phyloP scores from a whole-genome alignment of 2,797 vertebrate genomes.

The Macropus fuliginosus region DNA sequence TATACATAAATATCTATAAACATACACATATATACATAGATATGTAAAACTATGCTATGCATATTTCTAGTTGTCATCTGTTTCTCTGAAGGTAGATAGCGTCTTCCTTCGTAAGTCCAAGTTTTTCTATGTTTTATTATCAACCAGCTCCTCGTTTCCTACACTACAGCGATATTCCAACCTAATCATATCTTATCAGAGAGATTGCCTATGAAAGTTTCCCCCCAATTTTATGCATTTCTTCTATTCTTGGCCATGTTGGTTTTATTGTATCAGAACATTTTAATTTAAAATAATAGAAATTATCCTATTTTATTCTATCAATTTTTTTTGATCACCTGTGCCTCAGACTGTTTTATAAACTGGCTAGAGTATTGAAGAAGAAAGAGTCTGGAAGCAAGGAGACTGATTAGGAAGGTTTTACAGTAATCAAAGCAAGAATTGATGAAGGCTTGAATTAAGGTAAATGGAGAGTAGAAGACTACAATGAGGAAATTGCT shows the following conservation, averaged over 20 bases:
- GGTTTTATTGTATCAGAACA: not conserved
- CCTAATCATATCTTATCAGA: not conserved
- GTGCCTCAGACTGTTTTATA: not conserved
- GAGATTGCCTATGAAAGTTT: not conserved
- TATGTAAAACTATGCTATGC: not conserved
- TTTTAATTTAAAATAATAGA: not conserved
- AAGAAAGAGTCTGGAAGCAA: not conserved
- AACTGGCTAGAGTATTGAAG: not conserved
- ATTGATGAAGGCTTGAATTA: not conserved
- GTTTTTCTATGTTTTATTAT: not conserved
- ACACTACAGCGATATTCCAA: not conserved
- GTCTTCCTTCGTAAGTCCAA: not conserved
- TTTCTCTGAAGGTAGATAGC: not conserved
- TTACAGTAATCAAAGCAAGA: not conserved
- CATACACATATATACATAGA: not conserved
- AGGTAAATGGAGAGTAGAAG: not conserved
- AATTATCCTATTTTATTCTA: not conserved
- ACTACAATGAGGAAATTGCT: not conserved
- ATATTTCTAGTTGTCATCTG: not conserved
- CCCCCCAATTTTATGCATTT: not conserved
- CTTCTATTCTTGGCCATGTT: not conserved
- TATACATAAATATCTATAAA: not conserved
- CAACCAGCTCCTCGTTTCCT: not conserved
- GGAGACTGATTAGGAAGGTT: not conserved
- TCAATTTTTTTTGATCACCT: not conserved